These are phyloP conservation scores for Psilopogon haemacephalus DNA, from an alignment of 2,113 vertebrate species.

Conservation along the genomic window DNA sequence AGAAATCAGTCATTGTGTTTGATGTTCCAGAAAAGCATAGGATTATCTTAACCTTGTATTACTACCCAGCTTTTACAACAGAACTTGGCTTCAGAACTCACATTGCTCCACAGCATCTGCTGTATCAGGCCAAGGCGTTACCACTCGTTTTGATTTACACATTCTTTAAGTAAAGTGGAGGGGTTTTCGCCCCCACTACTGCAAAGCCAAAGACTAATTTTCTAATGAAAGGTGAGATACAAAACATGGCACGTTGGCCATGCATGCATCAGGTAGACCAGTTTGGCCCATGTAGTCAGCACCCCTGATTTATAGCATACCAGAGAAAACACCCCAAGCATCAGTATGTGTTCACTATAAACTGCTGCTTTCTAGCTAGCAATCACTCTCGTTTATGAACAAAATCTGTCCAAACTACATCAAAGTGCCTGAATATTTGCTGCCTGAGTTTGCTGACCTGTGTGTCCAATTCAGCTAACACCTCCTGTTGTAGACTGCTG, in stretches of 20 bases:
- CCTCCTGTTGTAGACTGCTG: neutral
- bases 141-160: neutral
- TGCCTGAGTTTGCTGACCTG: neutral
- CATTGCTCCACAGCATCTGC: neutral
- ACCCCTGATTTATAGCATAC: neutral
- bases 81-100: neutral
- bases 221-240: neutral
- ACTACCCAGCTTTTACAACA: neutral
- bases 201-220: neutral
- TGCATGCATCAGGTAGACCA: neutral
- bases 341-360: neutral
- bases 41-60: neutral
- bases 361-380: neutral
- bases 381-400: neutral
- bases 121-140: neutral
- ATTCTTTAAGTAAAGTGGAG: neutral
- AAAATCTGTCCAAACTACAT: neutral
- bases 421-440: neutral
- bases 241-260: neutral
- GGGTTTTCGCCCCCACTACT: neutral
- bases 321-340: neutral
- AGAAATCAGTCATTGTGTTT: conserved; percentile 20
- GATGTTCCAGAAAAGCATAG: conserved; percentile 3
- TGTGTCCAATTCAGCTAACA: neutral
- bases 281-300: neutral